Evolutionary conservation across 2,888 invertebrate genomes (phyloP).

Genomic region (Aelia acuminata): DNA sequence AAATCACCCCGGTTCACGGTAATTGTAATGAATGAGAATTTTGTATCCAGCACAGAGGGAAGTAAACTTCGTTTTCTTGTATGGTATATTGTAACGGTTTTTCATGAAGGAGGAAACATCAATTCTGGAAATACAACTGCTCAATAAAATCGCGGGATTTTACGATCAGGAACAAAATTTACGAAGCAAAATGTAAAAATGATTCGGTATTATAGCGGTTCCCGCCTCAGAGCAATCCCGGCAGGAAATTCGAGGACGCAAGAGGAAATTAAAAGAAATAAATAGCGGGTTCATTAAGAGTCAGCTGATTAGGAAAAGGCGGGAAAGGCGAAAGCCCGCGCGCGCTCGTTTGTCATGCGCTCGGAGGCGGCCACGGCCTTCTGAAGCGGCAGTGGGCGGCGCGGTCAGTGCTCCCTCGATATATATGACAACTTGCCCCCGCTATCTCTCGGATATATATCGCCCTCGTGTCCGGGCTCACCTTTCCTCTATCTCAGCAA

Average conservation of each 20-base stretch:
- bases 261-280: not conserved
- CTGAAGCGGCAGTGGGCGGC: not conserved
- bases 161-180: not conserved
- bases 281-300: not conserved
- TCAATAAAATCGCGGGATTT: not conserved
- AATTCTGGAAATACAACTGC: not conserved
- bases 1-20: too few relatives aligned
- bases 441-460: not conserved
- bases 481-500: not conserved
- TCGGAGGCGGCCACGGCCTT: not conserved
- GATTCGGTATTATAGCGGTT: not conserved
- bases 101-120: not conserved
- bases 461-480: not conserved
- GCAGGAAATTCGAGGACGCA: not conserved
- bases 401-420: not conserved
- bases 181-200: not conserved
- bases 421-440: not conserved
- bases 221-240: not conserved
- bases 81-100: too few relatives aligned
- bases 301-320: constrained; percentile 1
- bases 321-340: not conserved
- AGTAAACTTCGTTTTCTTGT: not conserved
- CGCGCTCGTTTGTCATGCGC: not conserved
- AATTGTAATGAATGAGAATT: too few relatives aligned
- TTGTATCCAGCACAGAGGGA: too few relatives aligned